Percentiles rank a stretch among this genome's conserved stretches.
These are phyloP conservation scores for Agrilus planipennis DNA, from an alignment of 1,140 invertebrate genomes.

Conservation along the genomic window DNA sequence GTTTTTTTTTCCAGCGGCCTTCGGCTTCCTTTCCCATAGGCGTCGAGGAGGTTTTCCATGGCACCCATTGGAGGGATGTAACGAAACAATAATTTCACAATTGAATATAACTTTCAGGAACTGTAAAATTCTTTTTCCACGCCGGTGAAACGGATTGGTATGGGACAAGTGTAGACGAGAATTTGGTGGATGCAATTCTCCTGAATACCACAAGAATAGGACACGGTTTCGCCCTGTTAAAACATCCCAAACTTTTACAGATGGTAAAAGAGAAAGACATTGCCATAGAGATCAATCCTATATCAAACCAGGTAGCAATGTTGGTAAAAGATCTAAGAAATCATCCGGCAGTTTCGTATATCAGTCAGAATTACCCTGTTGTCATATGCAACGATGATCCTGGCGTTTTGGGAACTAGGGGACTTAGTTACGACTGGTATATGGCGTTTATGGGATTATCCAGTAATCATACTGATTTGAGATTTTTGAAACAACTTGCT, in stretches of 20 bases:
- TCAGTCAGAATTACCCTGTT: slow-evolving; percentile 45
- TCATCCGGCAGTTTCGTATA: slow-evolving; percentile 57
- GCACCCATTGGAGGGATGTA: too few species aligned
- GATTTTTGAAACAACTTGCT: slow-evolving; percentile 53
- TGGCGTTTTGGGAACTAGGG: slow-evolving; percentile 49
- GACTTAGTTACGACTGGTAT: slow-evolving; percentile 60
- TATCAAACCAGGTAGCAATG: slow-evolving; percentile 66
- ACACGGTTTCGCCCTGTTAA: slow-evolving; percentile 53
- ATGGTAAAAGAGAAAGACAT: slow-evolving; percentile 51
- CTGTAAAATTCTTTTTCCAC: slow-evolving; percentile 62
- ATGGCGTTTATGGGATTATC: slow-evolving; percentile 60
- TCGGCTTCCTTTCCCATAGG: too few species aligned
- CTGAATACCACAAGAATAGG: slow-evolving; percentile 51
- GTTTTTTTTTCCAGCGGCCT: too few species aligned
- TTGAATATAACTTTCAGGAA: slow-evolving; percentile 42
- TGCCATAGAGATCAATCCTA: slow-evolving; percentile 67
- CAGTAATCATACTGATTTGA: slow-evolving; percentile 46
- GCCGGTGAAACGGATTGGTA: slow-evolving; percentile 62
- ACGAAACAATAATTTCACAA: too few species aligned
- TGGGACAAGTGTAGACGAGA: slow-evolving; percentile 36
- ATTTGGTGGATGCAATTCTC: slow-evolving; percentile 57
- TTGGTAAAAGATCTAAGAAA: slow-evolving; percentile 67
- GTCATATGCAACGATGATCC: slow-evolving; percentile 60
- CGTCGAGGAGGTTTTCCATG: too few species aligned
- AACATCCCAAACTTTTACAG: slow-evolving; percentile 57